These are phyloP conservation scores for Danio tinwini DNA, from an alignment of 2,797 vertebrate genomes.

Conservation along the genomic window DNA sequence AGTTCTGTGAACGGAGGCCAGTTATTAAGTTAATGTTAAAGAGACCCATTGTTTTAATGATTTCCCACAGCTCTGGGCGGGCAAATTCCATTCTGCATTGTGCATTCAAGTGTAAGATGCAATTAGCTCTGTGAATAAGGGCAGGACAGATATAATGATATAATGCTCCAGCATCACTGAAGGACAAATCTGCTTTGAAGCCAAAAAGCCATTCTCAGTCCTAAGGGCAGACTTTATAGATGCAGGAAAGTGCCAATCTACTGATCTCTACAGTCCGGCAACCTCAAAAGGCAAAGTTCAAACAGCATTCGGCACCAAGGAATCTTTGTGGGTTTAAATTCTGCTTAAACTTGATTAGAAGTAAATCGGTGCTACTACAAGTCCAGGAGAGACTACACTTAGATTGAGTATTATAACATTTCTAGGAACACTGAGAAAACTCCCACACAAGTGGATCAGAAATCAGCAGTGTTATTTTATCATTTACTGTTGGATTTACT, in stretches of 20 bases:
- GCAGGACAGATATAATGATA: conserved; percentile 28
- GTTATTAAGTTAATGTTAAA: conserved; percentile 9
- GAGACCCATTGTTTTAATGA: conserved; percentile 15
- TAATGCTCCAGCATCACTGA: conserved; percentile 19
- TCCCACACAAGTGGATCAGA: background rate
- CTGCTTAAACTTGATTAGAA: background rate
- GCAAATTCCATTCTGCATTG: conserved; percentile 15
- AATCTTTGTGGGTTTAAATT: conserved; percentile 28
- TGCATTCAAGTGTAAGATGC: conserved; percentile 39
- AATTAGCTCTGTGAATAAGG: conserved; percentile 43
- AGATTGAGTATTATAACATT: background rate
- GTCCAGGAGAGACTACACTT: background rate
- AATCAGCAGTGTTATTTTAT: background rate
- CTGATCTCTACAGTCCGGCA: conserved; percentile 42
- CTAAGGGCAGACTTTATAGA: conserved; percentile 33
- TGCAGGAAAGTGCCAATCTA: conserved; percentile 23
- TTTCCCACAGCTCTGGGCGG: conserved; percentile 16
- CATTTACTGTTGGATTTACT: too few species aligned
- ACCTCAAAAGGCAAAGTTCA: conserved; percentile 45
- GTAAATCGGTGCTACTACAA: background rate
- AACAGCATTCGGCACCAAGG: conserved; percentile 26
- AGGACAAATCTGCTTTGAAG: conserved; percentile 29
- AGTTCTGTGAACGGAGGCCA: background rate
- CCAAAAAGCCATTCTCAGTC: conserved; percentile 19
- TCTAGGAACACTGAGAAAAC: background rate